phyloP scores from a whole-genome alignment of 2,797 vertebrate genomes.

The Tokudaia muenninki region DNA sequence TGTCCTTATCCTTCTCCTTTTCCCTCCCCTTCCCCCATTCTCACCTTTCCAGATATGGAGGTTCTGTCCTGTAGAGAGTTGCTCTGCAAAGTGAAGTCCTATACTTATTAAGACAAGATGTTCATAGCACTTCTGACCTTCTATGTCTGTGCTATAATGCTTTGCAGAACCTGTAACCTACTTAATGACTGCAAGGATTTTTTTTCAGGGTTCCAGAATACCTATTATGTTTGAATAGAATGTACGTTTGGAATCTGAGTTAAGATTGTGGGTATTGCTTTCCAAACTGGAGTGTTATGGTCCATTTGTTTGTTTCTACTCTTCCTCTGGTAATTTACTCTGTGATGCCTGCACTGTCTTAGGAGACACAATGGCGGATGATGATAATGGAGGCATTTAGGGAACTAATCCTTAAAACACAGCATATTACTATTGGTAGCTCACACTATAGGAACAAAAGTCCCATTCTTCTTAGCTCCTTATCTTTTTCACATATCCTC shows the following conservation, averaged over 20 bases:
- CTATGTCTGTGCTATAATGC: neutral
- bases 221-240: conserved; percentile 40
- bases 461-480: conserved; percentile 18
- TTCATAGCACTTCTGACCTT: conserved; percentile 1
- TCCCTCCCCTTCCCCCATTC: too few relatives aligned
- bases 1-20: neutral
- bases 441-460: conserved; percentile 8
- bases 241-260: neutral
- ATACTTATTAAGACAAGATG: conserved; percentile 11
- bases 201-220: conserved; percentile 44
- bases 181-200: conserved; percentile 5
- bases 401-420: neutral
- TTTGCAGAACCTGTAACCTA: conserved; percentile 19
- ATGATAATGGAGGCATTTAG: conserved; percentile 49
- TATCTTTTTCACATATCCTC: conserved; percentile 58
- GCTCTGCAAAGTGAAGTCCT: conserved; percentile 9
- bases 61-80: neutral
- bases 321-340: conserved; percentile 49
- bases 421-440: neutral
- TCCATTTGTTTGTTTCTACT: conserved; percentile 49
- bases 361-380: conserved; percentile 15
- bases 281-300: neutral
- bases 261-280: conserved; percentile 28
- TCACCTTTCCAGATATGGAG: neutral
- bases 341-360: neutral